A percentile compares a stretch with the other conserved stretches of the same genome.
Conservation (phyloP, 2,113 vertebrate genomes). For the Acanthisitta chloris region DNA sequence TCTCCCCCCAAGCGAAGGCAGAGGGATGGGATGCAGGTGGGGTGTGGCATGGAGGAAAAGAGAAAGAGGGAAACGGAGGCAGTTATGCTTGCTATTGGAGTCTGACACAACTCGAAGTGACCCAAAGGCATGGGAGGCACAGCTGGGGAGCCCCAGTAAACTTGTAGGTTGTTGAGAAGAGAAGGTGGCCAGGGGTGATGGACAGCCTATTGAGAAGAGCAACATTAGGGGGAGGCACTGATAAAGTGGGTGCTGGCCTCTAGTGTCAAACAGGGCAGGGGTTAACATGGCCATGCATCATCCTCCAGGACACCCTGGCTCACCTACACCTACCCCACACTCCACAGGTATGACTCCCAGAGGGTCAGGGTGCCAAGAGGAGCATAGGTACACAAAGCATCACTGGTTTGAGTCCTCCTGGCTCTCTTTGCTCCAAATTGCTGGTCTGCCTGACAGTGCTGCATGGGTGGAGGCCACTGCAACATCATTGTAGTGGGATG, state of each 20-base stretch:
- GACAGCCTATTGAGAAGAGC: background rate
- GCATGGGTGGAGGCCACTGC: fast-evolving
- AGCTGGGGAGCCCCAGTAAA: background rate
- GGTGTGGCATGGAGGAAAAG: background rate
- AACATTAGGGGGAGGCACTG: background rate
- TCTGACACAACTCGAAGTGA: background rate
- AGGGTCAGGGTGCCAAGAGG: background rate
- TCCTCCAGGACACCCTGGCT: background rate
- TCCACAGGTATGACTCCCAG: background rate
- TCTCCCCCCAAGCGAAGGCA: background rate
- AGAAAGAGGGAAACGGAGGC: background rate
- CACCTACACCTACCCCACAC: background rate
- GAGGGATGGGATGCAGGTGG: background rate
- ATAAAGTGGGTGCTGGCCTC: background rate
- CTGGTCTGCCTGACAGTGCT: background rate
- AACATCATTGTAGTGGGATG: fast-evolving
- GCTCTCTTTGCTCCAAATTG: background rate
- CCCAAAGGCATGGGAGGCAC: background rate
- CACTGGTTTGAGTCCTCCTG: background rate
- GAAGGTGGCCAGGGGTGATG: background rate
- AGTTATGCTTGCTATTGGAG: background rate
- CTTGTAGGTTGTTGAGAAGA: background rate
- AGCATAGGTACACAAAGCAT: background rate
- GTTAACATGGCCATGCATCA: fast-evolving
- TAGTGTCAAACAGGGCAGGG: background rate